Conservation (phyloP, 2,888 invertebrate genomes). For the Drosophila paranaensis region DNA sequence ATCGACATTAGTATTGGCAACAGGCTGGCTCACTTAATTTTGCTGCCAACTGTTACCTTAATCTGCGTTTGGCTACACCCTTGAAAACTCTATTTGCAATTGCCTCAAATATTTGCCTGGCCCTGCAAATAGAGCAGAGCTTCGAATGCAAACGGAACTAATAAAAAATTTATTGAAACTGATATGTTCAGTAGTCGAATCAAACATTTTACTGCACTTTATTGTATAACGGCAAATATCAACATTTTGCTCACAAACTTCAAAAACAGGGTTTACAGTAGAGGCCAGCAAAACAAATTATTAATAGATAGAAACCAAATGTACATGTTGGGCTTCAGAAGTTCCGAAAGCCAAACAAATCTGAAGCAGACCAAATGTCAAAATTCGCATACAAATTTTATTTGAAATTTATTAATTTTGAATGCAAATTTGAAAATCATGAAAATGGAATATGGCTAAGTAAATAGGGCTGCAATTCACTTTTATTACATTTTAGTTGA, state of each 20-base stretch:
- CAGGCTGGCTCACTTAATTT: constrained; percentile 40
- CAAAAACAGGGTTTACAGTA: constrained; percentile 38
- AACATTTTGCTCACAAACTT: constrained; percentile 8
- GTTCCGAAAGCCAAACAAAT: constrained; percentile 19
- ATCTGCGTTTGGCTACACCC: not conserved
- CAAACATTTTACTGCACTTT: constrained; percentile 37
- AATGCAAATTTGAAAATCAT: constrained; percentile 1
- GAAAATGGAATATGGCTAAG: constrained; percentile 19
- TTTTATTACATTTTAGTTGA: constrained; percentile 62
- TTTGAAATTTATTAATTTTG: constrained; percentile 53
- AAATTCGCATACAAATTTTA: constrained; percentile 21
- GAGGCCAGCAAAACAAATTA: constrained; percentile 9
- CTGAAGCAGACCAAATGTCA: constrained; percentile 15
- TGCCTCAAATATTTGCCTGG: constrained; percentile 44
- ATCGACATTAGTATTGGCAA: constrained; percentile 54
- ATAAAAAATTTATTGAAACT: constrained; percentile 51
- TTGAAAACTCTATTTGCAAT: constrained; percentile 23
- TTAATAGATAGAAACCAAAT: constrained; percentile 19
- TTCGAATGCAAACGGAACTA: constrained; percentile 16
- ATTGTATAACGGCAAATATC: constrained; percentile 34
- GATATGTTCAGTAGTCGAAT: constrained; percentile 41
- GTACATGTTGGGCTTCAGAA: constrained; percentile 13
- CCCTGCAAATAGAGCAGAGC: constrained; percentile 15
- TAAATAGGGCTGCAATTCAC: constrained; percentile 48
- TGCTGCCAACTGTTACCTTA: constrained; percentile 41